Conservation (phyloP, 2,797 vertebrate genomes). For the Propithecus perrieri region DNA sequence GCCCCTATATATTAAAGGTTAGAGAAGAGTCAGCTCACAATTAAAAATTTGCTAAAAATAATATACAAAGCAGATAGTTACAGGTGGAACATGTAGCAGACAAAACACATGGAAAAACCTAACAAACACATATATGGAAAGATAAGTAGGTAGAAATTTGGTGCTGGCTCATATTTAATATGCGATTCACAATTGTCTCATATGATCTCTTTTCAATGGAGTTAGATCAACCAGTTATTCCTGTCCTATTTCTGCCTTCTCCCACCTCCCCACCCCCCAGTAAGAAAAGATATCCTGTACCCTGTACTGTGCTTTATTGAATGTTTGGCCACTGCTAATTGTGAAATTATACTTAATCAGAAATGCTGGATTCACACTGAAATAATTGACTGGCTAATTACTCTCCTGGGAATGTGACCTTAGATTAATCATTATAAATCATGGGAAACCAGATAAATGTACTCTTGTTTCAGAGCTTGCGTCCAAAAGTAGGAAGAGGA, state of each 20-base stretch:
- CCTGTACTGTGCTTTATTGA: neutral
- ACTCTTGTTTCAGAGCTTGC: slow-evolving; percentile 31
- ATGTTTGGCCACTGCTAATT: slow-evolving; percentile 47
- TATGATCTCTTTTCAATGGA: neutral
- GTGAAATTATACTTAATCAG: slow-evolving; percentile 41
- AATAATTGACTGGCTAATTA: slow-evolving; percentile 65
- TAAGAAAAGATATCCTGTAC: neutral
- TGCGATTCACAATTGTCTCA: neutral
- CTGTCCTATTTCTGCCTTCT: neutral
- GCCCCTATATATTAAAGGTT: neutral
- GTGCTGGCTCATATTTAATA: neutral
- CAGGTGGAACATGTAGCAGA: neutral
- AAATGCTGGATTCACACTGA: slow-evolving; percentile 41
- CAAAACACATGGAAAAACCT: neutral
- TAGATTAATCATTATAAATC: slow-evolving; percentile 62
- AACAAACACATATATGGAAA: neutral
- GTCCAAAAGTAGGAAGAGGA: slow-evolving; percentile 30
- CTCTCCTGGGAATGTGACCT: slow-evolving; percentile 38
- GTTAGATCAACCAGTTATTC: neutral
- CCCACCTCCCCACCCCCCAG: neutral
- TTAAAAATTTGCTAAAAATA: neutral
- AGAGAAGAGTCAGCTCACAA: neutral
- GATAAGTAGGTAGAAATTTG: neutral
- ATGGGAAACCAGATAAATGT: slow-evolving; percentile 32
- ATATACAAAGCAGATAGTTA: neutral